Evolutionary conservation across 2,888 invertebrate genomes (phyloP).

Genomic region (Amaurobius ferox): DNA sequence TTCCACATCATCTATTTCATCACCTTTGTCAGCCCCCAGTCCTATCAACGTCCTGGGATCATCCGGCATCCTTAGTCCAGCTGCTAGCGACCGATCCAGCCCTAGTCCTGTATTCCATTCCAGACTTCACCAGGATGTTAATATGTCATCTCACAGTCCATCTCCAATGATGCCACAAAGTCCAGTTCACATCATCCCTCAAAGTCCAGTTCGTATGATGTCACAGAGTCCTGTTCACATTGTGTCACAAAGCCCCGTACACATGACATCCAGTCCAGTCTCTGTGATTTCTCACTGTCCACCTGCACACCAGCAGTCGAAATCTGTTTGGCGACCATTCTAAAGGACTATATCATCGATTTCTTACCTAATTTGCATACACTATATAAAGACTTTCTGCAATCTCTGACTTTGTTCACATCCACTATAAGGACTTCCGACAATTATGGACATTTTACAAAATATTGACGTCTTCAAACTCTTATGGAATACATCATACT

Average conservation of each 20-base stretch:
- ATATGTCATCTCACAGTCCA: neutral
- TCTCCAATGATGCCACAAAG: neutral
- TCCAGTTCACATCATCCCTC: neutral
- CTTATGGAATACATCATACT: too few species aligned
- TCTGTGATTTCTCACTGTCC: conserved; percentile 35
- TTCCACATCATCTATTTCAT: conserved; percentile 59
- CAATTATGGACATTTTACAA: neutral
- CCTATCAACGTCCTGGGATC: conserved; percentile 72
- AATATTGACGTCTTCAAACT: neutral
- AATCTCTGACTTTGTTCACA: neutral
- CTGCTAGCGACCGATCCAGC: conserved; percentile 71
- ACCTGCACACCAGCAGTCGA: conserved; percentile 37
- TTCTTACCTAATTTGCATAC: too few species aligned
- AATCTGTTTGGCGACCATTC: conserved; percentile 71
- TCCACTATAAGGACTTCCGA: neutral
- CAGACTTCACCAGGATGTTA: neutral
- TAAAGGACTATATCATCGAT: conserved; percentile 27
- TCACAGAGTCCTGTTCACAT: neutral
- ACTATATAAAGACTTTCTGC: neutral
- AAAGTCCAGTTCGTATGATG: conserved; percentile 9
- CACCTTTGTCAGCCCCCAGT: conserved; percentile 46
- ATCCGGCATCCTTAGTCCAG: conserved; percentile 72
- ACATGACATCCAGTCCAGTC: neutral
- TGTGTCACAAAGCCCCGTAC: neutral
- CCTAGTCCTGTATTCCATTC: conserved; percentile 60